Base-by-base conservation (phyloP, 2,888 invertebrate genomes). In the Drosophila heteroneura region DNA sequence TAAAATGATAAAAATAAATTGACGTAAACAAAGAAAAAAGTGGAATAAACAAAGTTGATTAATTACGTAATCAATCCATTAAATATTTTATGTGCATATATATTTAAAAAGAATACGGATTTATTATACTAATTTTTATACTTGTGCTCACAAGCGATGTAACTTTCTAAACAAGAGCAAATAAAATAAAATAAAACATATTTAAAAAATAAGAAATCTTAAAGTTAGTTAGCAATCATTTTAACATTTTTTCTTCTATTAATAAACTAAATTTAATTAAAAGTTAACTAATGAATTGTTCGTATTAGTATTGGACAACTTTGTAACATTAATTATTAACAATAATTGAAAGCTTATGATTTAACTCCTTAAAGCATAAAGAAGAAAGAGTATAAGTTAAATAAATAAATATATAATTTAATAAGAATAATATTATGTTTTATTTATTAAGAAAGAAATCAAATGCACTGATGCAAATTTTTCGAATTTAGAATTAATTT, bases 401-500 rank as follows among this genome's bases (percentile, higher is more conserved):
- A 41, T 12, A 41, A 22, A 47, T 14, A 16, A 26, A 47, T 47
- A 44, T 12, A 22, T 12, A 22, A 26, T 26, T 26, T 4, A 16
- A 26, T 26, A 4, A 0, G 9, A 47, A 2, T 5, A 47, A 47
- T 7, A 47, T 16, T 16, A 2, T 16, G 7, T 22, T 16, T 47
- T 26, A 22, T 14, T 47, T 47, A 47, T 47, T 14, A 14, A 6
- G 14, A 22, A 22, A 7, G 14, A 47, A 22, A 47, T 12, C 22
- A 7, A 4, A 22, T 7, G 14, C 7, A n/a, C 0, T 5, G 41
- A 41, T 10, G 4, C 3, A 41, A 41, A 41, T n/a, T n/a, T n/a
- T n/a, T n/a, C 35, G 10, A 41, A 41, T 12, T 41, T n/a, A 12
- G n/a, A n/a, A 41, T 41, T 19, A 32, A 66, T 66, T 61, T 39